A percentile compares a stretch with the other conserved stretches of the same genome.
phyloP scores from a whole-genome alignment of 2,888 invertebrate genomes.

The Ormyrus rosae region DNA sequence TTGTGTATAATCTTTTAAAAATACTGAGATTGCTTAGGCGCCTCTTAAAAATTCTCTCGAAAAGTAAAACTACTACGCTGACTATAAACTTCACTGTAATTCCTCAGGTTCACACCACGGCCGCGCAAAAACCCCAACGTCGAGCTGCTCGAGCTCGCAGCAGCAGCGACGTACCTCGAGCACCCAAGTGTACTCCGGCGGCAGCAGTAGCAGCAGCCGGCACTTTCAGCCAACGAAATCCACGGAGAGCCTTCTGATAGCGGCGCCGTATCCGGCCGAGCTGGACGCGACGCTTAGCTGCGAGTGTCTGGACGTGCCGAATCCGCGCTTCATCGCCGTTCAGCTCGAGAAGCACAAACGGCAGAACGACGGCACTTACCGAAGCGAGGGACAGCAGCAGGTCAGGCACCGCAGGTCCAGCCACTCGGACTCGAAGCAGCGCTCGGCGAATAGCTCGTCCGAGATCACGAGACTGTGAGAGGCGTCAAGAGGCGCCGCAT shows the following conservation, averaged over 20 bases:
- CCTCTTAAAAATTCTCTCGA: too few relatives aligned
- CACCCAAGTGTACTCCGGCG: slow-evolving; percentile 76
- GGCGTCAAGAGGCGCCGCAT: neutral
- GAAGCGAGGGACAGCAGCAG: slow-evolving; percentile 59
- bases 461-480: slow-evolving; percentile 70
- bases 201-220: slow-evolving; percentile 3
- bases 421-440: slow-evolving; percentile 71
- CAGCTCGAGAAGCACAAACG: slow-evolving; percentile 70
- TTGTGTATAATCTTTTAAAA: too few relatives aligned
- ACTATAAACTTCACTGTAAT: too few relatives aligned
- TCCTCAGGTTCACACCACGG: slow-evolving; percentile 71
- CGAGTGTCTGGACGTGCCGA: slow-evolving; percentile 80
- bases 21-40: too few relatives aligned
- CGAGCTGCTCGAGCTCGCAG: slow-evolving; percentile 63
- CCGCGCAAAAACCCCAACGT: slow-evolving; percentile 78
- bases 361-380: slow-evolving; percentile 62
- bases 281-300: slow-evolving; percentile 84
- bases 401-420: slow-evolving; percentile 71
- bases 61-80: too few relatives aligned
- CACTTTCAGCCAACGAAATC: slow-evolving; percentile 85
- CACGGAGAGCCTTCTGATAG: slow-evolving; percentile 86
- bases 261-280: slow-evolving; percentile 81
- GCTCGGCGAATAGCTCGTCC: slow-evolving; percentile 69
- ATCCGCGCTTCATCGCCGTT: slow-evolving; percentile 63
- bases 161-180: slow-evolving; percentile 76